Percentiles rank a stretch among this genome's conserved stretches.
These are phyloP conservation scores for Chymomyza costata DNA, from an alignment of 1,140 invertebrate species.

Conservation along the genomic window DNA sequence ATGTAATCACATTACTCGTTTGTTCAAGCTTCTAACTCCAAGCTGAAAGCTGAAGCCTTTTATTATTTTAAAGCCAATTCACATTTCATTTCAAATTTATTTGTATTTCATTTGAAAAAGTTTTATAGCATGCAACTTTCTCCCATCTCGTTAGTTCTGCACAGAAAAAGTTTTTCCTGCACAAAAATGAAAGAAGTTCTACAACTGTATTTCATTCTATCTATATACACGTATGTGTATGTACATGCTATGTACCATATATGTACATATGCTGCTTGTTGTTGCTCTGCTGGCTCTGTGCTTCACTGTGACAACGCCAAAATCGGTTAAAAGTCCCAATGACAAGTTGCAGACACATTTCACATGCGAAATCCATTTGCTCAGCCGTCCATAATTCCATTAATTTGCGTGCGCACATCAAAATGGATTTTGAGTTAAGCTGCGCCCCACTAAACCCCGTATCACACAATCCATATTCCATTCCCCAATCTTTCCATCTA, in stretches of 20 bases:
- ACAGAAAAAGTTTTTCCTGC: conserved; percentile 46
- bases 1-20: too few relatives aligned
- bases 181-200: conserved; percentile 68
- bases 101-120: too few relatives aligned
- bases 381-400: conserved; percentile 51
- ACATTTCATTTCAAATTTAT: conserved; percentile 62
- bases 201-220: conserved; percentile 46
- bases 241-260: background rate
- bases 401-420: conserved; percentile 50
- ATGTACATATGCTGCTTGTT: too few relatives aligned
- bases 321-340: conserved; percentile 44
- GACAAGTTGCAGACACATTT: conserved; percentile 53
- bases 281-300: conserved; percentile 7
- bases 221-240: too few relatives aligned
- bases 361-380: conserved; percentile 52
- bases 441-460: too few relatives aligned
- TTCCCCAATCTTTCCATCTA: too few relatives aligned
- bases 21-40: too few relatives aligned
- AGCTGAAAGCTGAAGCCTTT: too few relatives aligned
- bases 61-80: conserved; percentile 58
- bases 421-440: conserved; percentile 36
- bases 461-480: too few relatives aligned
- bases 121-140: too few relatives aligned
- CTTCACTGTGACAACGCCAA: conserved; percentile 29
- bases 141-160: too few relatives aligned